Conservation (phyloP, 2,888 invertebrate species). For the Leucozona laternaria region DNA sequence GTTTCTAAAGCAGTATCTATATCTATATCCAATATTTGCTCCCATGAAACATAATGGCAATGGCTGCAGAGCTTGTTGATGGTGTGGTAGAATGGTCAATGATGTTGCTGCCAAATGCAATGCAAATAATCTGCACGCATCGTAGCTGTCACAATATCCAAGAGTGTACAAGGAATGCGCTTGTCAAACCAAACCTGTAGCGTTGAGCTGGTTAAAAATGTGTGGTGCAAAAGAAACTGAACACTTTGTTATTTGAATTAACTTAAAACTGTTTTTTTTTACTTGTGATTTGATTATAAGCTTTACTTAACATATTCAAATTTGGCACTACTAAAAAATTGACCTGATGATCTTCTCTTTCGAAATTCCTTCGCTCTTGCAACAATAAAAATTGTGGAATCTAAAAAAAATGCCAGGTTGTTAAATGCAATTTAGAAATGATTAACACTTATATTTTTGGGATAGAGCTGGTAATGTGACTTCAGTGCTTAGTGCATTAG, state of each 20-base stretch:
- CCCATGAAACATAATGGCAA: conserved; percentile 2
- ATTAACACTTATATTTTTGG: too few species aligned
- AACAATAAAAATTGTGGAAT: too few species aligned
- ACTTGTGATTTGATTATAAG: too few species aligned
- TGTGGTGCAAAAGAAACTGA: conserved; percentile 53
- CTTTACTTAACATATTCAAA: too few species aligned
- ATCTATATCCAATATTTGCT: neutral
- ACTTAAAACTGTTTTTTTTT: too few species aligned
- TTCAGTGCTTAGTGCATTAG: too few species aligned
- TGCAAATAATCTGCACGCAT: conserved; percentile 63
- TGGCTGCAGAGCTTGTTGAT: conserved; percentile 45
- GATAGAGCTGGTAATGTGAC: too few species aligned
- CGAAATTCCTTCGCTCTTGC: too few species aligned
- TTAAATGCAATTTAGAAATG: too few species aligned
- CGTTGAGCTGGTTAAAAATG: conserved; percentile 20
- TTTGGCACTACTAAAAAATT: too few species aligned
- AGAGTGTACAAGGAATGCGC: conserved; percentile 44
- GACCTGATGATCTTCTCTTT: too few species aligned
- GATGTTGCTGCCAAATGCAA: conserved; percentile 69
- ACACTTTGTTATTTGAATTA: conserved; percentile 28
- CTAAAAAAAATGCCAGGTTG: too few species aligned
- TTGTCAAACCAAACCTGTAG: conserved; percentile 30
- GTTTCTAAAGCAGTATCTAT: neutral
- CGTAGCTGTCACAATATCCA: conserved; percentile 51
- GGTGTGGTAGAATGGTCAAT: conserved; percentile 68